These are phyloP conservation scores for Vireo griseus DNA, from an alignment of 2,797 vertebrate species.

Conservation along the genomic window DNA sequence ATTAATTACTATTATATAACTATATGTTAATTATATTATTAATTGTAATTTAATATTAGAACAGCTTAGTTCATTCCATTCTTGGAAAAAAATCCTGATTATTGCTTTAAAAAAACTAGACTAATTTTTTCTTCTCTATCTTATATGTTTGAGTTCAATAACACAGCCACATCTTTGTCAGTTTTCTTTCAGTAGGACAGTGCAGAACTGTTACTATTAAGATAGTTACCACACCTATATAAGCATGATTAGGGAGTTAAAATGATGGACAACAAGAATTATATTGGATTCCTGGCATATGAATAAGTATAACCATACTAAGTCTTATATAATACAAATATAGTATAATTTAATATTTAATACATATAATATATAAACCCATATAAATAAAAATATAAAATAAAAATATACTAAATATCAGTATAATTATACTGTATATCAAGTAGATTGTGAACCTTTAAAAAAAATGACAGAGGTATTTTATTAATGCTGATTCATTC, in stretches of 20 bases:
- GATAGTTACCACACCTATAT: background rate
- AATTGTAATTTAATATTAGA: background rate
- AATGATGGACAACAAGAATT: background rate
- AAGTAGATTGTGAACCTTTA: background rate
- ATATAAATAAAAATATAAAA: background rate
- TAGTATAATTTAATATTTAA: background rate
- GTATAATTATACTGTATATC: background rate
- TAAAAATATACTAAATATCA: background rate
- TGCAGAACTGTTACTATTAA: background rate
- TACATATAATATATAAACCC: no score
- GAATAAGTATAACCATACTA: background rate
- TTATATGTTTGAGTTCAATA: background rate
- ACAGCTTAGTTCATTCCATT: background rate
- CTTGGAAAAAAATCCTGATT: background rate
- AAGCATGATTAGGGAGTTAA: background rate
- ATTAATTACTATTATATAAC: background rate
- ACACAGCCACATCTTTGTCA: background rate
- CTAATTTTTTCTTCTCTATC: background rate
- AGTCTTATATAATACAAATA: background rate
- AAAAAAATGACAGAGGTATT: background rate
- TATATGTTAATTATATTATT: background rate
- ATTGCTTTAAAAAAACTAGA: background rate
- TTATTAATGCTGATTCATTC: background rate
- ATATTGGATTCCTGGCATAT: background rate
- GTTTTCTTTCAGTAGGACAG: background rate